Evolutionary conservation across 2,113 vertebrate genomes (phyloP).

Genomic region (Syngnathoides biaculeatus): DNA sequence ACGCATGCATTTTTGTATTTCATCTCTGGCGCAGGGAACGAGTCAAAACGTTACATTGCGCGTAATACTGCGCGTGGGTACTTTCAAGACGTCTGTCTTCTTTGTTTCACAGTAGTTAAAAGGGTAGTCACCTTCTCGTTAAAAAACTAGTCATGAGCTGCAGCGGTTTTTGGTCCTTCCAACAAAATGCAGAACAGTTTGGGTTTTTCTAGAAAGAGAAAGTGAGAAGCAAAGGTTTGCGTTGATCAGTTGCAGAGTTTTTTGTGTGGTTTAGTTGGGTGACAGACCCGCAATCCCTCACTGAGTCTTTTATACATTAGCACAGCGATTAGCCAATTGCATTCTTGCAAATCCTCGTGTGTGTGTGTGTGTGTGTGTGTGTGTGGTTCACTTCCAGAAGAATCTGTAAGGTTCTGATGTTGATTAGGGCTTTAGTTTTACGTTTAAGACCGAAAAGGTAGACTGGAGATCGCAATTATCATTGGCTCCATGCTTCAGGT

Average conservation of each 20-base stretch:
- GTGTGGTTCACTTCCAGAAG: no score
- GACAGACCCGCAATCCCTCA: neutral
- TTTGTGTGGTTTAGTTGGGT: neutral
- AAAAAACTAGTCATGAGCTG: neutral
- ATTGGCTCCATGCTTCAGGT: no score
- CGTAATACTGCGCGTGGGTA: neutral
- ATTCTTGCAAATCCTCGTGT: neutral
- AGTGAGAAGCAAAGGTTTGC: neutral
- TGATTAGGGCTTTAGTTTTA: no score
- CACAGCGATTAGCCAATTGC: neutral
- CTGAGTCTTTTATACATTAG: neutral
- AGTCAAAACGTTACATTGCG: neutral
- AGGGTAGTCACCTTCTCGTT: neutral
- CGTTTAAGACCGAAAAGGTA: no score
- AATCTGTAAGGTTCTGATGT: no score
- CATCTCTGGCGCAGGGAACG: neutral
- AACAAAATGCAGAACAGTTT: neutral
- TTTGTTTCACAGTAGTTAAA: neutral
- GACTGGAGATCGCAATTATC: no score
- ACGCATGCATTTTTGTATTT: neutral
- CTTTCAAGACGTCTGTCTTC: neutral
- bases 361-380: no score
- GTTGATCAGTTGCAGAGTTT: neutral
- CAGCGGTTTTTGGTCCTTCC: neutral
- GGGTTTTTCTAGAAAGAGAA: neutral